Evolutionary conservation across 2,888 invertebrate species (phyloP).

Genomic region (Elysia crispata): DNA sequence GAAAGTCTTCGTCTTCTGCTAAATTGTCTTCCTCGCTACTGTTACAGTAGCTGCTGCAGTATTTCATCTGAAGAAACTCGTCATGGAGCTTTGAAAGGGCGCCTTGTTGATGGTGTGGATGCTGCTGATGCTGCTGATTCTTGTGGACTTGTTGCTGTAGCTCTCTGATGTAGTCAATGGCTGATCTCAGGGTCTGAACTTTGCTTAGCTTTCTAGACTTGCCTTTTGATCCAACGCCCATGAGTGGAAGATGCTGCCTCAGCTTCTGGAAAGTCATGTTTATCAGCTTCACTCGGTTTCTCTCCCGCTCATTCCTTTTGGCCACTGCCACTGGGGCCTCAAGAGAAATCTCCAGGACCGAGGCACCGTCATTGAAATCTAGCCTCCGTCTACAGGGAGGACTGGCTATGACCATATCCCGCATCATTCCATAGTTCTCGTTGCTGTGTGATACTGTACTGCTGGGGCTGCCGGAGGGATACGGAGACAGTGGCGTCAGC

Average conservation of each 20-base stretch:
- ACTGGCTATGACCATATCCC: no score
- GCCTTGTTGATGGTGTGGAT: neutral
- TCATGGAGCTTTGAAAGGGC: neutral
- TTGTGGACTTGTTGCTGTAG: conserved; percentile 44
- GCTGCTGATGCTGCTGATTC: conserved; percentile 14
- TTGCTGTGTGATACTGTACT: conserved; percentile 17
- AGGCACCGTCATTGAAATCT: conserved; percentile 52
- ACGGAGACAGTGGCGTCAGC: neutral
- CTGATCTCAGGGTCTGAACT: conserved; percentile 50
- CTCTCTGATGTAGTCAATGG: conserved; percentile 52
- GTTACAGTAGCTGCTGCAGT: neutral
- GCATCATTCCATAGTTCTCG: conserved; percentile 36
- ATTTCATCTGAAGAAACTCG: neutral
- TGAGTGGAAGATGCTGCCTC: conserved; percentile 72
- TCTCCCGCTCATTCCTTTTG: conserved; percentile 92
- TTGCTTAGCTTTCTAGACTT: conserved; percentile 54
- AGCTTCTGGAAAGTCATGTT: conserved; percentile 74
- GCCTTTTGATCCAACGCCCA: conserved; percentile 60
- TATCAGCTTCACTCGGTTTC: conserved; percentile 92
- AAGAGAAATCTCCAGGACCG: conserved; percentile 56
- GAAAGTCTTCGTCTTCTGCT: no score
- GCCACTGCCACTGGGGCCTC: conserved; percentile 86
- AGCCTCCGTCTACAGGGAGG: conserved; percentile 47
- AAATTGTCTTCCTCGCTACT: neutral
- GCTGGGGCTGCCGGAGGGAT: neutral